phyloP scores from a whole-genome alignment of 2,888 invertebrate genomes.

The Xestia xanthographa region DNA sequence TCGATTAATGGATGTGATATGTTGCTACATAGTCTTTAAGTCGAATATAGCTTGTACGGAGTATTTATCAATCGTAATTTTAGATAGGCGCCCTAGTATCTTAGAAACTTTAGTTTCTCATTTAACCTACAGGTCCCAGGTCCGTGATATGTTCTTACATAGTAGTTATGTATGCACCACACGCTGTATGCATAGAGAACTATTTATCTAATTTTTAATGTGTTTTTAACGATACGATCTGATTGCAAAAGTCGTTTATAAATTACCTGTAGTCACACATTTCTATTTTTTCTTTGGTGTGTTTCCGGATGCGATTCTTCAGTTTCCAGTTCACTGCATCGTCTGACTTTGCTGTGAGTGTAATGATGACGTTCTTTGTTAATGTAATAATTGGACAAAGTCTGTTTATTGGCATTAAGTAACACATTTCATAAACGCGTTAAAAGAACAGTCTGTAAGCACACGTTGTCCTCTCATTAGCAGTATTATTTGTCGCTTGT shows the following conservation, averaged over 20 bases:
- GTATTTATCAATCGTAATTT: constrained; percentile 88
- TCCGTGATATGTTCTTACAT: constrained; percentile 77
- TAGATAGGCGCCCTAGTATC: constrained; percentile 86
- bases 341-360: constrained; percentile 53
- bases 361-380: constrained; percentile 42
- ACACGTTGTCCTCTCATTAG: constrained; percentile 66
- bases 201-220: constrained; percentile 78
- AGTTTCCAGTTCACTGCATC: constrained; percentile 48
- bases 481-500: constrained; percentile 81
- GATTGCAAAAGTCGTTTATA: constrained; percentile 70
- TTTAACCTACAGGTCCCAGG: constrained; percentile 79
- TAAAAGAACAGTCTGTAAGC: constrained; percentile 23
- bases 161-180: constrained; percentile 73
- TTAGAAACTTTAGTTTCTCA: constrained; percentile 81
- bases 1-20: constrained; percentile 88
- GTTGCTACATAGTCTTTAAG: constrained; percentile 85
- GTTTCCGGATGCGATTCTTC: constrained; percentile 64
- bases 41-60: constrained; percentile 83
- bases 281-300: constrained; percentile 85
- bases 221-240: constrained; percentile 76
- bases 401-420: constrained; percentile 61
- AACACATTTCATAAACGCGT: constrained; percentile 23
- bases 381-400: constrained; percentile 56
- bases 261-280: constrained; percentile 59
- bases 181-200: constrained; percentile 73